Conservation (phyloP, 1,140 invertebrate species). For the Drosophila saltans region DNA sequence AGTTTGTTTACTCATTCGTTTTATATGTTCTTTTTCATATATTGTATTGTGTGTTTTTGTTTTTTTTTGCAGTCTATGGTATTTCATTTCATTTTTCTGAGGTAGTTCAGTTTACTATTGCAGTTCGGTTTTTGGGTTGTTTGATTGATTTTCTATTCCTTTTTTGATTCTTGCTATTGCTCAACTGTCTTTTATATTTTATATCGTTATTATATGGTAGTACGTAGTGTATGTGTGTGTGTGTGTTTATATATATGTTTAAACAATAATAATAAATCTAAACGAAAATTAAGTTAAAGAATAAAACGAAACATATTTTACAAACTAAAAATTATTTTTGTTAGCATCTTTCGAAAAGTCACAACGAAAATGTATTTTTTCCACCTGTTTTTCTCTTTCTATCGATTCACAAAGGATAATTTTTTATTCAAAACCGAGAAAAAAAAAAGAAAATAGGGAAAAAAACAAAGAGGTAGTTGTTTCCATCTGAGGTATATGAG, state of each 20-base stretch:
- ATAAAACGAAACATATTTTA: slow-evolving; percentile 53
- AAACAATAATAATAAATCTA: slow-evolving; percentile 29
- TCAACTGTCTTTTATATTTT: slow-evolving; percentile 27
- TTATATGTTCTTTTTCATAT: not conserved
- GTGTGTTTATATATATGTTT: slow-evolving; percentile 16
- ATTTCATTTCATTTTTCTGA: slow-evolving; percentile 61
- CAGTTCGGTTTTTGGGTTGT: slow-evolving; percentile 64
- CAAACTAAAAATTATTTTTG: slow-evolving; percentile 60
- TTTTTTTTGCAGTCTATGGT: slow-evolving; percentile 69
- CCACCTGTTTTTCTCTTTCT: not conserved
- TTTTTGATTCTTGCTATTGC: slow-evolving; percentile 57
- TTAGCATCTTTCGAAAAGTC: slow-evolving; percentile 68
- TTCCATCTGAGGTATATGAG: slow-evolving; percentile 82
- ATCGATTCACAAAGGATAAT: slow-evolving; percentile 43
- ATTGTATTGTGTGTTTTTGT: slow-evolving; percentile 41
- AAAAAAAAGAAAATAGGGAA: slow-evolving; percentile 34
- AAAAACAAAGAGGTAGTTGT: slow-evolving; percentile 67
- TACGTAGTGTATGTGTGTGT: slow-evolving; percentile 18
- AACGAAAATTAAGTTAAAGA: slow-evolving; percentile 42
- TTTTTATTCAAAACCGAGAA: slow-evolving; percentile 14
- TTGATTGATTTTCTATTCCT: not conserved
- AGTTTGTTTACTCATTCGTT: slow-evolving; percentile 33
- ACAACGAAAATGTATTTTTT: slow-evolving; percentile 46
- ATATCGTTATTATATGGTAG: not conserved
- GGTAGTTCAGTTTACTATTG: slow-evolving; percentile 83